phyloP scores from a whole-genome alignment of 2,797 vertebrate species.

The Tamandua tetradactyla region DNA sequence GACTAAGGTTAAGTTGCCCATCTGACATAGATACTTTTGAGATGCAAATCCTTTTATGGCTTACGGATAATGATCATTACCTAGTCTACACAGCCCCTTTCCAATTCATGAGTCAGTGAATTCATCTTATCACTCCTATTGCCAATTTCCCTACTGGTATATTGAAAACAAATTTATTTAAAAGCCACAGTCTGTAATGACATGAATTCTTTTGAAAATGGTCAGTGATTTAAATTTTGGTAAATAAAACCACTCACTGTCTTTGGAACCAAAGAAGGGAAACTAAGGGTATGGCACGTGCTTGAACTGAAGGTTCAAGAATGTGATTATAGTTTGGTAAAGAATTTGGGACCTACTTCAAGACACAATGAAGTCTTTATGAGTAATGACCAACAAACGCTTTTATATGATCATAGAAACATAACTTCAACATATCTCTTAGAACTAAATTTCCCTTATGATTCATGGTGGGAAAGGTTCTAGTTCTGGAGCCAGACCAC shows the following conservation, averaged over 20 bases:
- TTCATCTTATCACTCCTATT: not conserved
- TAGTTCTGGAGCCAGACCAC: not conserved
- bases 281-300: not conserved
- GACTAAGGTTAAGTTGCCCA: not conserved
- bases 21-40: not conserved
- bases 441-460: slow-evolving; percentile 31
- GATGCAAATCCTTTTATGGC: not conserved
- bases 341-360: not conserved
- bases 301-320: not conserved
- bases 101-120: not conserved
- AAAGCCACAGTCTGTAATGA: not conserved
- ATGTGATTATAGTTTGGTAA: not conserved
- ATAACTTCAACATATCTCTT: not conserved
- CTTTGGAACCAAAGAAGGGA: slow-evolving; percentile 3
- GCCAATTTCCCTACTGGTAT: not conserved
- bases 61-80: not conserved
- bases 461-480: not conserved
- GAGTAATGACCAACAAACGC: not conserved
- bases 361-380: slow-evolving; percentile 23
- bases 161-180: not conserved
- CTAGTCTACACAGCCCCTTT: not conserved
- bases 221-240: slow-evolving; percentile 17
- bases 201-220: slow-evolving; percentile 23
- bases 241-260: not conserved
- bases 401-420: slow-evolving; percentile 55